Base-by-base conservation (phyloP, 2,888 invertebrate genomes). In the Panzeria rudis region DNA sequence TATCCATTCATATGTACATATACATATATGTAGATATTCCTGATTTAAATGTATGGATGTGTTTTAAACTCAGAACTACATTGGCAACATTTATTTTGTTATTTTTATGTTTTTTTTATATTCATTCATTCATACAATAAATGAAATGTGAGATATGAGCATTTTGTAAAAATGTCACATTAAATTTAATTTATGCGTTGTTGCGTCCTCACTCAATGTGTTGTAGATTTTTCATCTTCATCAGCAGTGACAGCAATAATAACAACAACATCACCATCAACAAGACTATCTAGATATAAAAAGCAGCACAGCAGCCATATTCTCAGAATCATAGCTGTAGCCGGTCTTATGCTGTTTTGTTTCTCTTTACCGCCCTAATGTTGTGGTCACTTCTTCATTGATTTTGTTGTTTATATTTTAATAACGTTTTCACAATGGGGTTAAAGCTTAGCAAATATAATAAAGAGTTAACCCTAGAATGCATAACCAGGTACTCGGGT, bases 131-230 rank as follows among this genome's bases (percentile, higher is more conserved):
- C 81, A 87, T 71, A 83, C 78, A 78, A 73, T 79, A 84, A 80
- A 84, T 84, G 89, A 89, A 90, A 89, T 89, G 90, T 90, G 91
- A 91, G 89, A 90, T 90, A 91, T 91, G 90, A 90, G 90, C 90
- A 90, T 91, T 91, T 91, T 91, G 91, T 91, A 89, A 91, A 91
- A 90, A 89, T 90, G 91, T 91, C 91, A 91, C 91, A 91, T 91
- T 91, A 91, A 88, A 90, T 91, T 90, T 90, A 91, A 91, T 90
- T 91, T 91, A 91, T 89, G 90, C 90, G 88, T 84, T 84, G 86
- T 87, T 87, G 88, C 87, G 86, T 87, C 80, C 87, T 77, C 84
- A 83, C 83, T 78, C 85, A 82, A 79, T 86, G 83, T 79, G 78
- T 79, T 81, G 83, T 86, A 84, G 77, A 85, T 85, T 75, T 77